These are phyloP conservation scores for Chaenocephalus aceratus DNA, from an alignment of 2,113 vertebrate genomes.

Conservation along the genomic window DNA sequence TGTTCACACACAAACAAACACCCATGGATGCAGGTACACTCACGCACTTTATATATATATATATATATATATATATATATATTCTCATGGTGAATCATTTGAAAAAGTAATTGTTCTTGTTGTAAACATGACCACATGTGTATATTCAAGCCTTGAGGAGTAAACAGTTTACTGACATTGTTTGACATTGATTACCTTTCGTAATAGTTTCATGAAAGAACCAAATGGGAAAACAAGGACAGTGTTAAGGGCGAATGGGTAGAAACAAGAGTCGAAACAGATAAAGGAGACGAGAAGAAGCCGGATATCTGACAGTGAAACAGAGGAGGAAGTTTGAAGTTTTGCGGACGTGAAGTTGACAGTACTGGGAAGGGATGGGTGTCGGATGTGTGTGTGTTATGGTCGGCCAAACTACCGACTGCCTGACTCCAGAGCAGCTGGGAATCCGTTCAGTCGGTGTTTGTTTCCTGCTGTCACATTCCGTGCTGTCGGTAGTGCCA, in stretches of 20 bases:
- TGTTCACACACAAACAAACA: not conserved
- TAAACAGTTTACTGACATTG: conserved; percentile 4
- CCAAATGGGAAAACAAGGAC: not conserved
- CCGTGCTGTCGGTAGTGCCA: conserved; percentile 67
- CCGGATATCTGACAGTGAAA: conserved; percentile 13
- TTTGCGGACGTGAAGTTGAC: conserved; percentile 17
- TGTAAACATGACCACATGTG: conserved; percentile 12
- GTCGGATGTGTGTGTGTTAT: conserved; percentile 47
- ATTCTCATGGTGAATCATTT: not conserved
- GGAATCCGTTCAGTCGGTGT: conserved; percentile 75
- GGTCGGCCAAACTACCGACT: conserved; percentile 55
- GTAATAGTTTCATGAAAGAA: conserved; percentile 4
- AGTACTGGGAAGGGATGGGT: not conserved
- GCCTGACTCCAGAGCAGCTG: conserved; percentile 81
- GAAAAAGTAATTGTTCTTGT: not conserved
- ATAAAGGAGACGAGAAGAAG: not conserved
- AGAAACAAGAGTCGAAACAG: not conserved
- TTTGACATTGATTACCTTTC: conserved; percentile 23
- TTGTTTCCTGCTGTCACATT: conserved; percentile 75
- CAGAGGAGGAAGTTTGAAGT: conserved; percentile 13
- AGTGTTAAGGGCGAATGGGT: not conserved
- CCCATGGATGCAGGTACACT: not conserved
- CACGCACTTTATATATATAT: not conserved
- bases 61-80: no score
- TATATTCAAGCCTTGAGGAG: not conserved